Evolutionary conservation across 2,888 invertebrate genomes (phyloP).

Genomic region (Schizaphis graminum): DNA sequence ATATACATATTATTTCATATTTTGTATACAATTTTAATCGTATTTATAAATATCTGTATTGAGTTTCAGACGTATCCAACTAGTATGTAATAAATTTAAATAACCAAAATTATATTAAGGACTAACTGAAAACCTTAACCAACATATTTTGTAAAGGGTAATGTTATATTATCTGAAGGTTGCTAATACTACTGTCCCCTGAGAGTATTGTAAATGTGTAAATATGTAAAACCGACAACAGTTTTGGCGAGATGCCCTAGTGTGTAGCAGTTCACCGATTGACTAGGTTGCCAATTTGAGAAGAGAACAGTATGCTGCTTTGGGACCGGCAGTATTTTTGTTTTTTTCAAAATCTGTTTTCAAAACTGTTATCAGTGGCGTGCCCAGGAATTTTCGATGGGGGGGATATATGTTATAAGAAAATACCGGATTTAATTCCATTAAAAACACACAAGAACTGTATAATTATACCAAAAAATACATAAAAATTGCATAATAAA

Average conservation of each 20-base stretch:
- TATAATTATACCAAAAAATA: too few species aligned
- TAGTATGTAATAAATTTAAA: slow-evolving; percentile 5
- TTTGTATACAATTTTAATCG: background rate
- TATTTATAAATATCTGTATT: background rate
- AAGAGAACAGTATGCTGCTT: slow-evolving; percentile 10
- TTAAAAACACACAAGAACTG: too few species aligned
- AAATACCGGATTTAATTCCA: too few species aligned
- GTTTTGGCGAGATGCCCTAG: slow-evolving; percentile 50
- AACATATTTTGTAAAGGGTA: slow-evolving; percentile 16
- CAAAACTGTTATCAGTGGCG: slow-evolving; percentile 17
- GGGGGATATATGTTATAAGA: too few species aligned
- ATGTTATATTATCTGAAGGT: slow-evolving; percentile 9
- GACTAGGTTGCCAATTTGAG: slow-evolving; percentile 59
- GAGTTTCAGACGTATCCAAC: background rate
- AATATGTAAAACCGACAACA: slow-evolving; percentile 52
- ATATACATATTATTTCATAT: background rate
- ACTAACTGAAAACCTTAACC: background rate
- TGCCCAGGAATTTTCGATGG: too few species aligned
- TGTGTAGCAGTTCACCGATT: slow-evolving; percentile 47
- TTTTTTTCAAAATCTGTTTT: background rate
- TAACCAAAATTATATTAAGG: background rate
- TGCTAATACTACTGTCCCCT: slow-evolving; percentile 19
- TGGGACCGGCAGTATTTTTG: background rate
- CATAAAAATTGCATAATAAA: too few species aligned
- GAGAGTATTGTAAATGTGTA: background rate